phyloP scores from a whole-genome alignment of 2,113 vertebrate genomes.

The Pampusana beccarii region DNA sequence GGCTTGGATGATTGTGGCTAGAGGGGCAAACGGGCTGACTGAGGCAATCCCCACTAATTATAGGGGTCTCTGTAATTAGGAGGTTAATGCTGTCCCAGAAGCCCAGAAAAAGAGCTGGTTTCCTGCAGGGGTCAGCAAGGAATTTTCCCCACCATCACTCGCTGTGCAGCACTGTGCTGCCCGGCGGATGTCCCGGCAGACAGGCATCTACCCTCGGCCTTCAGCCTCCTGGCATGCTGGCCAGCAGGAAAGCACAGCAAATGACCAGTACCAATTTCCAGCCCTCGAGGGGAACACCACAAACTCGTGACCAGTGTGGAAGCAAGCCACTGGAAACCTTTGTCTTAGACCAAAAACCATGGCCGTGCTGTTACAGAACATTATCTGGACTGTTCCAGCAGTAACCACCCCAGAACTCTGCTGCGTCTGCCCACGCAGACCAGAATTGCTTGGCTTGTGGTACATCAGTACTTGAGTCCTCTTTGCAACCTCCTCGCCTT shows the following conservation, averaged over 20 bases:
- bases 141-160: not conserved
- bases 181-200: not conserved
- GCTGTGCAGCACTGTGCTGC: not conserved
- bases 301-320: not conserved
- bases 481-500: not conserved
- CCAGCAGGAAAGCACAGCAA: not conserved
- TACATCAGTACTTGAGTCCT: not conserved
- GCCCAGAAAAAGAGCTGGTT: not conserved
- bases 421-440: fast-evolving
- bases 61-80: not conserved
- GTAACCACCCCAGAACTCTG: not conserved
- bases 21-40: not conserved
- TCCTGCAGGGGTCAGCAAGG: not conserved
- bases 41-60: not conserved
- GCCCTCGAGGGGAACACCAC: not conserved
- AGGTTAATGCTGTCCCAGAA: not conserved
- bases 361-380: not conserved
- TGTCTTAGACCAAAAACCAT: not conserved
- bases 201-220: not conserved
- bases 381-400: not conserved
- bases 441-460: not conserved
- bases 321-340: not conserved
- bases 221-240: not conserved
- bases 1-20: not conserved
- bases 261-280: not conserved